Percentiles rank a stretch among this genome's conserved stretches.
Conservation (phyloP, 2,113 vertebrate species). For the Macquaria ambigua region DNA sequence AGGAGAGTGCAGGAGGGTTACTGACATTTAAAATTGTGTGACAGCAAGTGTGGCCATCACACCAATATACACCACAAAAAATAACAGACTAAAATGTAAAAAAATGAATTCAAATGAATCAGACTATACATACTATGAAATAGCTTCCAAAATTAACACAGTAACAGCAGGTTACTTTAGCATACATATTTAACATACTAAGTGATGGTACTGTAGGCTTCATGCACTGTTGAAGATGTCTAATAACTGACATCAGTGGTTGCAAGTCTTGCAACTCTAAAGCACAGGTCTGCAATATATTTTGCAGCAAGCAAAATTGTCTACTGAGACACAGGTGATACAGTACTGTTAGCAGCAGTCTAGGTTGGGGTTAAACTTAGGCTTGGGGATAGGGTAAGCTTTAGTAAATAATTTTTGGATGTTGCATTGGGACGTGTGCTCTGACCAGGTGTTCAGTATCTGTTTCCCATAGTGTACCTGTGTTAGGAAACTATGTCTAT, state of each 20-base stretch:
- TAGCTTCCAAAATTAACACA: no score
- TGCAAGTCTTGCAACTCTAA: neutral
- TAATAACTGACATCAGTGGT: neutral
- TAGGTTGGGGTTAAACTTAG: neutral
- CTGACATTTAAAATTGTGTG: no score
- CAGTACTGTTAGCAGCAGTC: neutral
- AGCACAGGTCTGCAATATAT: neutral
- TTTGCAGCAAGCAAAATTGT: neutral
- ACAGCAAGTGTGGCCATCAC: no score
- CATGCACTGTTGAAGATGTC: no score
- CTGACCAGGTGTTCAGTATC: neutral
- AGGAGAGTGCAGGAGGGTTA: no score
- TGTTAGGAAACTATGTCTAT: neutral
- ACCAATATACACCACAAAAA: no score
- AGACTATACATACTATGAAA: no score
- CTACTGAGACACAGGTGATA: neutral
- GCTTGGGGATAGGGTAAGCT: neutral
- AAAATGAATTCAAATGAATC: no score
- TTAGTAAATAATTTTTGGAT: neutral
- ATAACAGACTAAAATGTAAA: no score
- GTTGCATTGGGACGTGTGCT: constrained; percentile 1
- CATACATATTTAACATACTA: no score
- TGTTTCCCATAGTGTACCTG: constrained; percentile 1
- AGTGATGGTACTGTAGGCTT: no score
- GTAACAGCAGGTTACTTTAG: no score